Evolutionary conservation across 2,888 invertebrate genomes (phyloP).

Genomic region (Adelphocoris suturalis): DNA sequence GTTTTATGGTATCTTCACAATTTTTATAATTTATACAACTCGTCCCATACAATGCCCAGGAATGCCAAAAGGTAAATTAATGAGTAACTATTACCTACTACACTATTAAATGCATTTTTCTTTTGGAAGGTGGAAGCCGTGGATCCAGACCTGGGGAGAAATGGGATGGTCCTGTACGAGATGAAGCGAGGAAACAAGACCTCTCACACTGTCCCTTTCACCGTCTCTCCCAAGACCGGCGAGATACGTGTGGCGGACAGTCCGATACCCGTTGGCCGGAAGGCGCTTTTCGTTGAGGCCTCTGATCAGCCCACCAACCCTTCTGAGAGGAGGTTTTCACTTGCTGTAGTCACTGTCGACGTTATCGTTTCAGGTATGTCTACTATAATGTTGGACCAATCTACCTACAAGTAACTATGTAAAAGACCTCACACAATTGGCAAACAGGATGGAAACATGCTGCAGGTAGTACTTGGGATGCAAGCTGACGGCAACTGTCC

Average conservation of each 20-base stretch:
- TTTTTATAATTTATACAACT: too few relatives aligned
- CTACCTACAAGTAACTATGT: too few relatives aligned
- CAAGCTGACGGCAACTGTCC: too few relatives aligned
- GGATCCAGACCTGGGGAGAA: conserved; percentile 89
- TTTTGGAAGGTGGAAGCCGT: conserved; percentile 84
- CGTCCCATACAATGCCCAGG: too few relatives aligned
- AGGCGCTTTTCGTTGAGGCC: conserved; percentile 91
- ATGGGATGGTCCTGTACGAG: conserved; percentile 88
- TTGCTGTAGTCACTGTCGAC: conserved; percentile 92
- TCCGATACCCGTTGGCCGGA: conserved; percentile 85
- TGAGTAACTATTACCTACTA: too few relatives aligned
- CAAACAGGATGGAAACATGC: too few relatives aligned
- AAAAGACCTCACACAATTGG: too few relatives aligned
- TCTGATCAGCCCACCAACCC: conserved; percentile 91
- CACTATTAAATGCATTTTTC: not conserved
- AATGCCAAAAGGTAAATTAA: too few relatives aligned
- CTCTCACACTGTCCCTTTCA: conserved; percentile 70
- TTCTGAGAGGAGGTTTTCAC: conserved; percentile 88
- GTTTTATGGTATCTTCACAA: too few relatives aligned
- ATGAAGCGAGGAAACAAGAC: conserved; percentile 81
- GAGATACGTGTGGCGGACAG: conserved; percentile 83
- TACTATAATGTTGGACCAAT: not conserved
- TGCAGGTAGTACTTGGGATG: too few relatives aligned
- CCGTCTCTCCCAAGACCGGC: conserved; percentile 85
- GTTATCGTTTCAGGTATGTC: conserved; percentile 81